phyloP scores from a whole-genome alignment of 2,113 vertebrate species.

The Podilymbus podiceps region DNA sequence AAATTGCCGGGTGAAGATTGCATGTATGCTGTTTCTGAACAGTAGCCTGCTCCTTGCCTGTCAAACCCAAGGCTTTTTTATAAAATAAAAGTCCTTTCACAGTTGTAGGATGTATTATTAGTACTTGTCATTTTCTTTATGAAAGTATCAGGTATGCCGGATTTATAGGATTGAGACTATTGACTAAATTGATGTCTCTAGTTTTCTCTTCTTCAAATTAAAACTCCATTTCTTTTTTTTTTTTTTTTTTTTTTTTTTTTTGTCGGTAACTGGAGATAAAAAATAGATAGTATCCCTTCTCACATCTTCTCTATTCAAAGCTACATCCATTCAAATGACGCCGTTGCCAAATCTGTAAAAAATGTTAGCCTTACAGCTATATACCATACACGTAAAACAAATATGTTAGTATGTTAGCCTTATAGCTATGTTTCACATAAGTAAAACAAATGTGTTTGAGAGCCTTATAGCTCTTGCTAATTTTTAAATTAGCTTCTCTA shows the following conservation, averaged over 20 bases:
- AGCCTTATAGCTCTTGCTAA: neutral
- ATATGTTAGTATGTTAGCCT: neutral
- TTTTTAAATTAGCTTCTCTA: neutral
- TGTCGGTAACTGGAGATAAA: neutral
- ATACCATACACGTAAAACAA: neutral
- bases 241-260: neutral
- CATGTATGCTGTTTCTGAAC: neutral
- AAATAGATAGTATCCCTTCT: neutral
- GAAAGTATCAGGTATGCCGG: neutral
- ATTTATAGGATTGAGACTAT: neutral
- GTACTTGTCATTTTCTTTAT: conserved; percentile 7
- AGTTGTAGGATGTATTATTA: neutral
- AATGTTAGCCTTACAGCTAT: neutral
- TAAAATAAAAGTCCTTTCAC: neutral
- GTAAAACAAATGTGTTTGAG: neutral
- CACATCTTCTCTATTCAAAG: neutral
- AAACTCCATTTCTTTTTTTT: neutral
- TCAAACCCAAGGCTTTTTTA: neutral
- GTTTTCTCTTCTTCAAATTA: conserved; percentile 4
- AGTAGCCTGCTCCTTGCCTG: neutral
- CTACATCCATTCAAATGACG: neutral
- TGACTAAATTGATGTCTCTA: neutral
- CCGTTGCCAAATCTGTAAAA: neutral
- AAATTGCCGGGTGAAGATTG: neutral
- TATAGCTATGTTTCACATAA: accelerated